phyloP scores from a whole-genome alignment of 2,797 vertebrate species.

The Holocentrus rufus region DNA sequence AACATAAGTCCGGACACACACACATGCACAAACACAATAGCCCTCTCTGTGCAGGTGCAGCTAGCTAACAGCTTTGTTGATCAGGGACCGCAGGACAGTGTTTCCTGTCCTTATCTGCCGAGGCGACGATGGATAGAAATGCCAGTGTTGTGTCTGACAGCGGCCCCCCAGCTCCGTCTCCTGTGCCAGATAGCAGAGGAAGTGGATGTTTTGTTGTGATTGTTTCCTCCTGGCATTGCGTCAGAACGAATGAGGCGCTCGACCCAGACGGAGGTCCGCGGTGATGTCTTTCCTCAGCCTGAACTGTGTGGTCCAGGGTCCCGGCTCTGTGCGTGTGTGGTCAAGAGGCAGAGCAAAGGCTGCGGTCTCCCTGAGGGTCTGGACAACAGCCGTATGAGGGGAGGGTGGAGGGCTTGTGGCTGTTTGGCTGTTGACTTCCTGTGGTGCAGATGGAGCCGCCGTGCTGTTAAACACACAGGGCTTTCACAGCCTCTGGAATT shows the following conservation, averaged over 20 bases:
- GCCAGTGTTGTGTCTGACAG: conserved; percentile 74
- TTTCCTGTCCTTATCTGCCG: conserved; percentile 71
- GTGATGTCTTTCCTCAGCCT: conserved; percentile 52
- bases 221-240: conserved; percentile 60
- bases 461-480: conserved; percentile 22
- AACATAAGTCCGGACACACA: conserved; percentile 29
- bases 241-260: conserved; percentile 56
- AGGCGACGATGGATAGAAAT: conserved; percentile 65
- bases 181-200: conserved; percentile 57
- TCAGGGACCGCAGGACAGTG: conserved; percentile 46
- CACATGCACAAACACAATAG: conserved; percentile 55
- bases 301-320: conserved; percentile 8
- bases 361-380: conserved; percentile 43
- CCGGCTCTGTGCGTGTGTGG: conserved; percentile 39
- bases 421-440: conserved; percentile 72
- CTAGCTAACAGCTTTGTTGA: conserved; percentile 48
- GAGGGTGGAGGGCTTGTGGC: conserved; percentile 49
- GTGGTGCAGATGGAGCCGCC: conserved; percentile 44
- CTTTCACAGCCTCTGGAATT: conserved; percentile 60
- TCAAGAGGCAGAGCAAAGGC: conserved; percentile 49
- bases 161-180: conserved; percentile 25
- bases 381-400: conserved; percentile 55
- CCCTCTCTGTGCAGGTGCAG: conserved; percentile 72
- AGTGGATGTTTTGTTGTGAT: conserved; percentile 60
- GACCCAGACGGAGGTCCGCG: conserved; percentile 39